Conservation (phyloP, 2,113 vertebrate genomes). For the Tamias sibiricus region DNA sequence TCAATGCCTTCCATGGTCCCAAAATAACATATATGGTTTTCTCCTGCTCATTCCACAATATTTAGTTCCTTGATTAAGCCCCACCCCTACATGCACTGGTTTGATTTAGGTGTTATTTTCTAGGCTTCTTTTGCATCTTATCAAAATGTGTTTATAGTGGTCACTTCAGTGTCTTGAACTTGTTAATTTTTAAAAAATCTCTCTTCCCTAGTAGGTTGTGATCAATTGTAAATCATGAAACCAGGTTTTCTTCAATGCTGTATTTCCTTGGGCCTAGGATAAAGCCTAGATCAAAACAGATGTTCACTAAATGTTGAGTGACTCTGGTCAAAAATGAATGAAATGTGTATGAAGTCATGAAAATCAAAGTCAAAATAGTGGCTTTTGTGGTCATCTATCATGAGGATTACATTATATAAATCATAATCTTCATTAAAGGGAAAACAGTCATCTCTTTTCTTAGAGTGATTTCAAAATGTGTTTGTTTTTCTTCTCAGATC, state of each 20-base stretch:
- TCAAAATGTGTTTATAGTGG: not conserved
- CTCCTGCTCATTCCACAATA: not conserved
- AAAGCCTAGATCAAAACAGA: not conserved
- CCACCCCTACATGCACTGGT: not conserved
- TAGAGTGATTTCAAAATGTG: not conserved
- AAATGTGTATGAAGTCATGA: not conserved
- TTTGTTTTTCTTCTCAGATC: not conserved
- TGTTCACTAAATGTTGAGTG: not conserved
- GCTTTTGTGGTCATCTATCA: not conserved
- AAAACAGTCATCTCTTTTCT: not conserved
- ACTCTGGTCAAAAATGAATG: not conserved
- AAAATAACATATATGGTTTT: not conserved
- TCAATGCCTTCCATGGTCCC: not conserved
- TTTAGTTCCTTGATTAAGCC: not conserved
- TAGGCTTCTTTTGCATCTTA: not conserved
- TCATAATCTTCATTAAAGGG: not conserved
- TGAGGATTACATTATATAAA: not conserved
- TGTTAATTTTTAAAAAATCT: not conserved
- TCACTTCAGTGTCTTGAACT: not conserved
- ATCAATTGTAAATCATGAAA: not conserved
- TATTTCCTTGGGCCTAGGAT: not conserved
- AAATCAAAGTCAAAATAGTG: constrained; percentile 1
- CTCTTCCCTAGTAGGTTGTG: not conserved
- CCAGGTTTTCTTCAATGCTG: not conserved
- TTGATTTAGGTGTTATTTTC: not conserved